Percentiles rank a stretch among this genome's conserved stretches.
Conservation (phyloP, 2,113 vertebrate genomes). For the Pterophyllum scalare region DNA sequence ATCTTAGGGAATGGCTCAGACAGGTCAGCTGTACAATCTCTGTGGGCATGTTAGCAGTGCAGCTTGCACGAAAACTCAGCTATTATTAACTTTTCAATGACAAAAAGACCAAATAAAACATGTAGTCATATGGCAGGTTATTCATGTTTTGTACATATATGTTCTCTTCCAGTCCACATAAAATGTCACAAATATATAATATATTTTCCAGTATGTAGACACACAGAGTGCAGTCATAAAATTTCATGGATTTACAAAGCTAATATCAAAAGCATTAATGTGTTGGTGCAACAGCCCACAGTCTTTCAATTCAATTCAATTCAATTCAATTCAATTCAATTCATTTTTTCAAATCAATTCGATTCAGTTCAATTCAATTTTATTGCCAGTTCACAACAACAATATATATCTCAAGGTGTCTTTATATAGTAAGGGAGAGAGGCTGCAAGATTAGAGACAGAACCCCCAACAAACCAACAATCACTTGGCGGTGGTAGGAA, state of each 20-base stretch:
- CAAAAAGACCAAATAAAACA: neutral
- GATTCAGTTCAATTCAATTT: neutral
- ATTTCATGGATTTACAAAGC: neutral
- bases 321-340: neutral
- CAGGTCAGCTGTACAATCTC: conserved; percentile 10
- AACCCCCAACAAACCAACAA: neutral
- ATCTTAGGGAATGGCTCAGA: conserved; percentile 29
- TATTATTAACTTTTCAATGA: neutral
- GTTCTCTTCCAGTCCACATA: neutral
- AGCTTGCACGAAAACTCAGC: neutral
- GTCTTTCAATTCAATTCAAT: neutral
- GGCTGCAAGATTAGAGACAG: neutral
- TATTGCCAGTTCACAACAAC: neutral
- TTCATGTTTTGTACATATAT: neutral
- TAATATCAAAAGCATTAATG: neutral
- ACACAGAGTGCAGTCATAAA: neutral
- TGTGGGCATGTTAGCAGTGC: conserved; percentile 2
- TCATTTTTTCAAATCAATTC: too few relatives aligned
- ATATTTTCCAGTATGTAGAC: neutral
- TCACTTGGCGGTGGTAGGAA: neutral
- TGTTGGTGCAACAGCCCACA: neutral
- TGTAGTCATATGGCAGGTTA: neutral
- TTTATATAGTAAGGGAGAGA: neutral
- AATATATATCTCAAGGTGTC: too few relatives aligned
- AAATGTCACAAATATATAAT: neutral